Evolutionary conservation across 23 tunicate genomes (phyloP), one percentile per base, ranked within the genome.

Genomic region (Trididemnum nubilum): DNA sequence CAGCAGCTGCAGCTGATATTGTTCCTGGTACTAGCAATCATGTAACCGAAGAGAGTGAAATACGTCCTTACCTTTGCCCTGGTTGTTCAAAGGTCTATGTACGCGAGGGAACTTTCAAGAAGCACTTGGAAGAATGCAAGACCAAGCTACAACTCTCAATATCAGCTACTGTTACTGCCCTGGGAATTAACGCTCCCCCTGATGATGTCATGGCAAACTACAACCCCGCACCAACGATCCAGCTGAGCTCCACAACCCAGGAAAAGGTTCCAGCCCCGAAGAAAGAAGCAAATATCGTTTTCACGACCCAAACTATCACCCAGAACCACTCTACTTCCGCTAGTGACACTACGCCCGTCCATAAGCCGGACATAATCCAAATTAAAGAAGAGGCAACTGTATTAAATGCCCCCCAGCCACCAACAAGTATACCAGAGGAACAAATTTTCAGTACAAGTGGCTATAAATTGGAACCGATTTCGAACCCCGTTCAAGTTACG

Each of bases 31-130:
- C 27, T 21, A 60, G n/a, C 21, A 58, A 25, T 29, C 60, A 26
- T 7, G 75, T 57, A 18, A 80, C 82, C 29, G 87, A 93, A 21
- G 98, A 93, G 49, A 80, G 81, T 26, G 87, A 88, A 51, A 93
- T 93, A 1, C 80, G 93, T 21, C 98, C 98, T 0, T 93, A 75
- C 67, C 89, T 93, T 1, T 93, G 98, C 74, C 98, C 98, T 19
- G 98, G 98, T 0, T 93, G 98, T 57, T 93, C 98, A 24, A 93
- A 93, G 66, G 86, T 93, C 26, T 93, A 93, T 76, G 98, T 93
- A 52, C 86, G 98, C 4, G 98, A 93, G 34, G 98, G 93, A 1
- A 93, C 98, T 0, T 93, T 93, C 76, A 93, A 93, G 51, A 93
- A 93, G 86, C 98, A 93, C 39, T 67, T 93, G 21, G 98, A 93